phyloP scores from a whole-genome alignment of 2,797 vertebrate species.

The Myripristis murdjan region DNA sequence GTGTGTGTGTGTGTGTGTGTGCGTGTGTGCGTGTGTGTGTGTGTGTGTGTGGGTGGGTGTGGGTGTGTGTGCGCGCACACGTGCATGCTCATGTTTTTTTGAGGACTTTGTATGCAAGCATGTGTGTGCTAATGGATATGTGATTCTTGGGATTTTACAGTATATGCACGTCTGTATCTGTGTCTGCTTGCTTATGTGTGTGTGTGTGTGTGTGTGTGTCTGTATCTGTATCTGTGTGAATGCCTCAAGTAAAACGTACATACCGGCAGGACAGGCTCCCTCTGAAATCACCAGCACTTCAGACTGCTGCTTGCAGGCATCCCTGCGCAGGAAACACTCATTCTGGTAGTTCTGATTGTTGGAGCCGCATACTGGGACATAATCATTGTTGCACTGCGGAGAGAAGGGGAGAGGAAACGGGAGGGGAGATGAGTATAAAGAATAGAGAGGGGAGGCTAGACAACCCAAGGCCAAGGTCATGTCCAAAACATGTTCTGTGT shows the following conservation, averaged over 20 bases:
- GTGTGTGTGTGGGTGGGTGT: too few species aligned
- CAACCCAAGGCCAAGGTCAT: neutral
- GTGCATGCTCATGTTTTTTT: too few species aligned
- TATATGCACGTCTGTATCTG: neutral
- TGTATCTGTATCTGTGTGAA: slow-evolving; percentile 7
- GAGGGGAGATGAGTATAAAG: neutral
- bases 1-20: too few species aligned
- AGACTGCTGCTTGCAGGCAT: slow-evolving; percentile 97
- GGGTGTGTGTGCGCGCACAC: too few species aligned
- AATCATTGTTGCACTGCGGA: slow-evolving; percentile 96
- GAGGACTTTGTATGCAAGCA: neutral
- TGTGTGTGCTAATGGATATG: neutral
- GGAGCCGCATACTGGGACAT: slow-evolving; percentile 97
- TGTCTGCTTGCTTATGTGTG: neutral
- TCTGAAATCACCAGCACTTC: slow-evolving; percentile 96
- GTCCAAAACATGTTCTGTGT: neutral
- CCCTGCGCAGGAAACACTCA: slow-evolving; percentile 95
- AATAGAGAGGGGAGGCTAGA: neutral
- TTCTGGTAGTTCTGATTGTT: slow-evolving; percentile 99
- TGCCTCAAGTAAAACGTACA: slow-evolving; percentile 61
- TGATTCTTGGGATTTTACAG: neutral
- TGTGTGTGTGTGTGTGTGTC: slow-evolving; percentile 12
- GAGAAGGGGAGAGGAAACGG: slow-evolving; percentile 25
- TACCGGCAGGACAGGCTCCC: slow-evolving; percentile 96
- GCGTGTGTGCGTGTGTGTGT: neutral